These are phyloP conservation scores for Gryllus longicercus DNA, from an alignment of 2,888 invertebrate species.

Conservation along the genomic window DNA sequence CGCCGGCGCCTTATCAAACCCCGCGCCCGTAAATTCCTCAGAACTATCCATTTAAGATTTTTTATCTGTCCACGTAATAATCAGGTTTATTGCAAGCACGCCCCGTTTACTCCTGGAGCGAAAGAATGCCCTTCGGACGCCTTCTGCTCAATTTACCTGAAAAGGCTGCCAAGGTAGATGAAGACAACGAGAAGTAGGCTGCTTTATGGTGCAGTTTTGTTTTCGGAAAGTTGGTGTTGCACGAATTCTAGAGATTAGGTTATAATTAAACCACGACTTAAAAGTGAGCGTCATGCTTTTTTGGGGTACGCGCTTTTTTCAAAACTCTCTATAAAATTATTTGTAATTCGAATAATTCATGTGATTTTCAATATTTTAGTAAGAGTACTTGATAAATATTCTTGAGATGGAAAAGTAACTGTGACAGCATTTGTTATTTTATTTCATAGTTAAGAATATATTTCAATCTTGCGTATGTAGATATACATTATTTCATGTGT, in stretches of 20 bases:
- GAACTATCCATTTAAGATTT: conserved; percentile 2
- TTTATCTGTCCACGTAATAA: not conserved
- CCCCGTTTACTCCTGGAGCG: not conserved
- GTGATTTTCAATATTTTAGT: too few relatives aligned
- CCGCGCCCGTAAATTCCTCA: not conserved
- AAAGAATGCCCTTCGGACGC: not conserved
- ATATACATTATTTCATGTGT: too few relatives aligned
- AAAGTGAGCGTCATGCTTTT: too few relatives aligned
- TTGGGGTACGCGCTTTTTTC: too few relatives aligned
- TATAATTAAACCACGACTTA: not conserved
- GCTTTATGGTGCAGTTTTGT: not conserved
- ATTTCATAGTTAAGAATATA: too few relatives aligned
- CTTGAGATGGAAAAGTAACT: too few relatives aligned
- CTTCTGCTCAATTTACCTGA: not conserved
- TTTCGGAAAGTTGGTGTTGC: not conserved
- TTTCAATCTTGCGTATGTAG: too few relatives aligned
- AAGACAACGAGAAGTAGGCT: not conserved
- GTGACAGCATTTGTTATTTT: too few relatives aligned
- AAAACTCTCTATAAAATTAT: too few relatives aligned
- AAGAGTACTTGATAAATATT: too few relatives aligned
- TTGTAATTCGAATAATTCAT: too few relatives aligned
- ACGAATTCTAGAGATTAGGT: not conserved
- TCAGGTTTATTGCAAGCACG: conserved; percentile 6
- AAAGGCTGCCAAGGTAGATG: not conserved
- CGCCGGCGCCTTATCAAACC: not conserved